Evolutionary conservation across 2,113 vertebrate species (phyloP).

Genomic region (Phalacrocorax carbo): DNA sequence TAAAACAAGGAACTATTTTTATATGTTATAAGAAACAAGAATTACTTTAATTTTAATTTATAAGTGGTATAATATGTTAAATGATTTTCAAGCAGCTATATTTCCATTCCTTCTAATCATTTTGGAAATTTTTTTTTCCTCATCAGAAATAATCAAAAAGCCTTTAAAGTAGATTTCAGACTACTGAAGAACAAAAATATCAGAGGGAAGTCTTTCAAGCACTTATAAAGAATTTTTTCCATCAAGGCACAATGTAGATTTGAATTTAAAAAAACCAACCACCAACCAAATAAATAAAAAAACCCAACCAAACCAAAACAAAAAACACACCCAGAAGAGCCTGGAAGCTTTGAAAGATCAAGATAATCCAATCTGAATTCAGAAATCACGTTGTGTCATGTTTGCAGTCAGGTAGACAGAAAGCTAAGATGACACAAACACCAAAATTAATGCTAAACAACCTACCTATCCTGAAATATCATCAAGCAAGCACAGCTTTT

Average conservation of each 20-base stretch:
- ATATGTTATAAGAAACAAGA: not conserved
- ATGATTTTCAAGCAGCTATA: not conserved
- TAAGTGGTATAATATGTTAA: not conserved
- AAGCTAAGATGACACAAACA: not conserved
- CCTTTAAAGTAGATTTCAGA: not conserved
- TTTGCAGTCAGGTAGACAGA: not conserved
- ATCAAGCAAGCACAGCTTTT: not conserved
- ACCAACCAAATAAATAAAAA: not conserved
- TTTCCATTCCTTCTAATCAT: not conserved
- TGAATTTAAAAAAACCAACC: not conserved
- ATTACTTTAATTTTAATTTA: not conserved
- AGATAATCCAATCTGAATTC: not conserved
- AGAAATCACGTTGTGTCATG: not conserved
- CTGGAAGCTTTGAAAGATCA: not conserved
- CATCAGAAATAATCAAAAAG: not conserved
- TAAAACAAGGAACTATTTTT: not conserved
- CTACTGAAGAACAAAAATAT: not conserved
- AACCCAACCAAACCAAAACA: not conserved
- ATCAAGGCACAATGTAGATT: not conserved
- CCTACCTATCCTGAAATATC: not conserved
- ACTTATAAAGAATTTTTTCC: not conserved
- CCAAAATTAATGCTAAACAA: not conserved
- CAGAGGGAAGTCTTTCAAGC: not conserved
- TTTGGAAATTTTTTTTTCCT: not conserved
- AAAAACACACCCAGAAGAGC: not conserved